Conservation (phyloP, 2,113 vertebrate species). For the Carettochelys insculpta region DNA sequence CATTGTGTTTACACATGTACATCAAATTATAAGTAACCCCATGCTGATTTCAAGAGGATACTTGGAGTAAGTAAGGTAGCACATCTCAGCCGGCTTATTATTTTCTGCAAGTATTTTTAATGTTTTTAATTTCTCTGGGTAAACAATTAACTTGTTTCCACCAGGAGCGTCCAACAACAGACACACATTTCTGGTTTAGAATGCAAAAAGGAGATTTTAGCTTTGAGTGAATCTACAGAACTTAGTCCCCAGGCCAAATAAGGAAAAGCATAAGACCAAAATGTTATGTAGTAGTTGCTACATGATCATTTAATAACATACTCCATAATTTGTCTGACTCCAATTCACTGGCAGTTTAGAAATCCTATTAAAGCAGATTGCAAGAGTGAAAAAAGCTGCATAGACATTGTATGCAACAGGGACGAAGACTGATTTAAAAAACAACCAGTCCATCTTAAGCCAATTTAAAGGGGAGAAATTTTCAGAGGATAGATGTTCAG, state of each 20-base stretch:
- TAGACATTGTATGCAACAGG: background rate
- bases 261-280: fast-evolving
- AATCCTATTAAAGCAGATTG: background rate
- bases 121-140: slow-evolving; percentile 32
- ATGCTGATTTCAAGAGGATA: slow-evolving; percentile 75
- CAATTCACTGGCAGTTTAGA: background rate
- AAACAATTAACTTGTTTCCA: slow-evolving; percentile 52
- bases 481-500: background rate
- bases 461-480: background rate
- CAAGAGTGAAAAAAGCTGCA: background rate
- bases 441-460: fast-evolving
- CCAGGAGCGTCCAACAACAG: slow-evolving; percentile 27
- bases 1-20: slow-evolving; percentile 67
- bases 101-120: slow-evolving; percentile 44
- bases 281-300: background rate
- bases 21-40: slow-evolving; percentile 69
- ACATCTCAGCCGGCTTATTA: slow-evolving; percentile 59
- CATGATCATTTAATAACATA: fast-evolving
- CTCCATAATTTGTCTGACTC: background rate
- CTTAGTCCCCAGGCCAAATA: background rate
- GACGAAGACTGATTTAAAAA: background rate
- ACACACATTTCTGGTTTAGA: background rate
- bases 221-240: background rate
- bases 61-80: slow-evolving; percentile 62
- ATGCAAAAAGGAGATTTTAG: background rate